Evolutionary conservation across 2,888 invertebrate species (phyloP), one percentile per base, ranked within the genome.

Genomic region (Rhingia rostrata): DNA sequence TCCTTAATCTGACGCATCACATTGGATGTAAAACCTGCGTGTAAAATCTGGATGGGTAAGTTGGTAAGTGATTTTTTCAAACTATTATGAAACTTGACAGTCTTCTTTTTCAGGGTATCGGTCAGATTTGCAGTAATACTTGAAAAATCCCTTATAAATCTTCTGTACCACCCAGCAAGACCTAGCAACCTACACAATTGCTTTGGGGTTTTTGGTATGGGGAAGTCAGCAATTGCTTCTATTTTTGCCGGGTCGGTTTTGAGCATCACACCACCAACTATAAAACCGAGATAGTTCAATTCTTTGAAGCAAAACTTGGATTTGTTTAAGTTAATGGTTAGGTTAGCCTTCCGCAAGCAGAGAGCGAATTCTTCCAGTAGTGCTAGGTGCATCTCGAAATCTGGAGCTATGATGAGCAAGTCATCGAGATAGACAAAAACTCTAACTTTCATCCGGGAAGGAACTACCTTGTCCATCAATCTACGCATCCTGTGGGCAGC

Each of bases 171-270:
- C 3, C 86, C 80, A 0, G 80, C 80, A 49, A 83, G 75, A 3
- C 78, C 63, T 53, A 86, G 74, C n/a, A 84, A 49, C 22, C 87
- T 72, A 0, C 87, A 60, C 2, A 86, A 73, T 33, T 86, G 77
- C 9, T 80, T 73, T 0, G 74, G 49, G 1, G 66, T 49, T 22
- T 74, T 75, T 4, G 51, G 51, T 32, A 51, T 4, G 7, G 86
- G 86, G 6, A n/a, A 72, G 1, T 77, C 41, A 4, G 66, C 73
- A 3, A 82, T 83, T 0, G 70, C 86, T 4, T 37, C 33, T 0
- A 86, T 60, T 12, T 86, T 86, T 0, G 61, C 74, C 0, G 78
- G 64, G n/a, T 86, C 81, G 0, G 84, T 78, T 32, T 47, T 70
- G 4, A 85, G 51, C 32, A 5, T 51, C 51, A 30, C 51, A 51